Evolutionary conservation across 35 echinoderm and acorn worm species (phyloP).

Genomic region (Chiridota heheva): DNA sequence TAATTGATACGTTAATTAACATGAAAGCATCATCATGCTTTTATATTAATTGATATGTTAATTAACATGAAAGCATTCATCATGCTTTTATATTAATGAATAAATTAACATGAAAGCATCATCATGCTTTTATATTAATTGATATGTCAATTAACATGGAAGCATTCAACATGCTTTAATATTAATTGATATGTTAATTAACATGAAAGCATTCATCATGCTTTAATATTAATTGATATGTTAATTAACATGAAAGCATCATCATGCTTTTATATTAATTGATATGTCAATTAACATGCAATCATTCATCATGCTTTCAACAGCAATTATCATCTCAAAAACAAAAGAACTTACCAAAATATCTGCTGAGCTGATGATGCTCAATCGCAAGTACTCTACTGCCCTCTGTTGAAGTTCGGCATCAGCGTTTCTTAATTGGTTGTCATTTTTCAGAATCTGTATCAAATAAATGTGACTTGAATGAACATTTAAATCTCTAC

Average conservation of each 20-base stretch:
- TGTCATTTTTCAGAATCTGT: conserved; percentile 90
- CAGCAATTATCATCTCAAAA: no score
- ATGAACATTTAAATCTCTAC: no score
- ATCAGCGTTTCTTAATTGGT: conserved; percentile 96
- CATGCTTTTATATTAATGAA: background rate
- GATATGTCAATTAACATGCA: no score
- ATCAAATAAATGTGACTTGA: background rate
- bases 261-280: no score
- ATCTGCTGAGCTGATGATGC: conserved; percentile 77
- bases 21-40: no score
- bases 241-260: no score
- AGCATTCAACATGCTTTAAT: background rate
- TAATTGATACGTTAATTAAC: background rate
- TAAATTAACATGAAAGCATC: no score
- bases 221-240: background rate
- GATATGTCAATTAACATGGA: background rate
- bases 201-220: background rate
- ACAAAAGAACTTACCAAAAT: conserved; percentile 73
- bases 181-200: background rate
- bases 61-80: no score
- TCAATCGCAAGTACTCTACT: conserved; percentile 95
- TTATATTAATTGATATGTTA: no score
- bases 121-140: no score
- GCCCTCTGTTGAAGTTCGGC: conserved; percentile 98
- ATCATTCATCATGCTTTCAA: no score